These are phyloP conservation scores for Pedionomus torquatus DNA, from an alignment of 2,113 vertebrate species.

Conservation along the genomic window DNA sequence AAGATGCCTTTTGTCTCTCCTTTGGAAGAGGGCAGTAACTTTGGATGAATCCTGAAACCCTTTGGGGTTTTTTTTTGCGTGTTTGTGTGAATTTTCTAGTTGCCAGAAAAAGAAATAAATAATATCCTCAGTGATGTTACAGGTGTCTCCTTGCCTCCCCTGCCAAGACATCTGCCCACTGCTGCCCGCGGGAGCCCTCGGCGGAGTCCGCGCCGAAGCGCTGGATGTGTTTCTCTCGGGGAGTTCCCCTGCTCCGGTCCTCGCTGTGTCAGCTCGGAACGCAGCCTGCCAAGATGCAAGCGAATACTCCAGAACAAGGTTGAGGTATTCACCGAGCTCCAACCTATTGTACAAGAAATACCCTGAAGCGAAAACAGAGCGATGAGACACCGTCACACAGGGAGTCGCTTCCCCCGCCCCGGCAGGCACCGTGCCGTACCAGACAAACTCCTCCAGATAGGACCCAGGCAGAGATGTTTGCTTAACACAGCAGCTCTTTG, in stretches of 20 bases:
- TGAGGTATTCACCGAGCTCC: slow-evolving; percentile 4
- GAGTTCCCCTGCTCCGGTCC: slow-evolving; percentile 14
- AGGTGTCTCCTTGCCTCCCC: slow-evolving; percentile 8
- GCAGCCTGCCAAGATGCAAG: slow-evolving; percentile 19
- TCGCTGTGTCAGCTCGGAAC: neutral
- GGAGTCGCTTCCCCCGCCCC: neutral
- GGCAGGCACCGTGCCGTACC: slow-evolving; percentile 12
- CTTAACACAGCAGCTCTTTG: slow-evolving; percentile 72
- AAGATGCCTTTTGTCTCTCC: neutral
- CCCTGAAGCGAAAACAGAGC: slow-evolving; percentile 50
- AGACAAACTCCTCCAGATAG: slow-evolving; percentile 62
- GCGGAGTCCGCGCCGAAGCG: neutral
- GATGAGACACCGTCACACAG: neutral
- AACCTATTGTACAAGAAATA: slow-evolving; percentile 47
- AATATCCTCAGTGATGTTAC: slow-evolving; percentile 27
- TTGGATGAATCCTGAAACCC: neutral
- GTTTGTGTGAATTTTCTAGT: neutral
- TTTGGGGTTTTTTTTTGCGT: accelerated
- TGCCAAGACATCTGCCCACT: slow-evolving; percentile 49
- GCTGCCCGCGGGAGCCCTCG: neutral
- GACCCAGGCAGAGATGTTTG: slow-evolving; percentile 60
- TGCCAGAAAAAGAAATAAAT: neutral
- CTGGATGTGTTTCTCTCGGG: neutral
- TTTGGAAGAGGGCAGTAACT: neutral
- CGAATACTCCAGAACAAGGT: slow-evolving; percentile 28